A percentile compares a stretch with the other conserved stretches of the same genome.
Evolutionary conservation across 2,888 invertebrate species (phyloP).

Genomic region (Heterodera filipjevi): DNA sequence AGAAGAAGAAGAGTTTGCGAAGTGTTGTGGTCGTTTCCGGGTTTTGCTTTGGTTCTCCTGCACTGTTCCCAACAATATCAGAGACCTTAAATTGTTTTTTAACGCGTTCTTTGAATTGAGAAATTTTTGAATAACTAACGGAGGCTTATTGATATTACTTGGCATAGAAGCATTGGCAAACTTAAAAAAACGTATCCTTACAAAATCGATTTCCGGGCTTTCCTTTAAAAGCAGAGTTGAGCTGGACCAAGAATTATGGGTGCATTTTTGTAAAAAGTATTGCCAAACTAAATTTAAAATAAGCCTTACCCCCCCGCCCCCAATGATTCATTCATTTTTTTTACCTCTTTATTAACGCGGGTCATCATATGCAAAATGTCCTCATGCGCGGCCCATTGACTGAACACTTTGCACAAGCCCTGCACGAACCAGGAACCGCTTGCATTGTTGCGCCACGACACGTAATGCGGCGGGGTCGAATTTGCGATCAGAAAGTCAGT

Average conservation of each 20-base stretch:
- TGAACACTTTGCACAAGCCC: slow-evolving; percentile 60
- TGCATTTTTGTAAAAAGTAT: no score
- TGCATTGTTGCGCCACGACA: slow-evolving; percentile 63
- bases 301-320: no score
- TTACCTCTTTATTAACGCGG: slow-evolving; percentile 39
- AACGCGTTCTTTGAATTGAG: no score
- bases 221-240: no score
- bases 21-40: slow-evolving; percentile 51
- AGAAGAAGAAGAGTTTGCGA: slow-evolving; percentile 62
- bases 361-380: slow-evolving; percentile 54
- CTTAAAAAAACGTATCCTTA: no score
- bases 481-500: slow-evolving; percentile 64
- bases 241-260: no score
- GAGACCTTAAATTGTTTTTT: neutral
- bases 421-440: slow-evolving; percentile 65
- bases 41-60: slow-evolving; percentile 46
- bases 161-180: no score
- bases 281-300: no score
- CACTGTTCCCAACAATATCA: neutral
- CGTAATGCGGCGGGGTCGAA: slow-evolving; percentile 62
- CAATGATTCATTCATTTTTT: neutral
- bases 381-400: slow-evolving; percentile 44
- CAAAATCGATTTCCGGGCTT: no score
- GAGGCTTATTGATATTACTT: slow-evolving; percentile 22
- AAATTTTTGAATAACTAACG: no score